Evolutionary conservation across 2,797 vertebrate species (phyloP), one percentile per base, ranked within the genome.

Genomic region (Kryptolebias ocellatus): DNA sequence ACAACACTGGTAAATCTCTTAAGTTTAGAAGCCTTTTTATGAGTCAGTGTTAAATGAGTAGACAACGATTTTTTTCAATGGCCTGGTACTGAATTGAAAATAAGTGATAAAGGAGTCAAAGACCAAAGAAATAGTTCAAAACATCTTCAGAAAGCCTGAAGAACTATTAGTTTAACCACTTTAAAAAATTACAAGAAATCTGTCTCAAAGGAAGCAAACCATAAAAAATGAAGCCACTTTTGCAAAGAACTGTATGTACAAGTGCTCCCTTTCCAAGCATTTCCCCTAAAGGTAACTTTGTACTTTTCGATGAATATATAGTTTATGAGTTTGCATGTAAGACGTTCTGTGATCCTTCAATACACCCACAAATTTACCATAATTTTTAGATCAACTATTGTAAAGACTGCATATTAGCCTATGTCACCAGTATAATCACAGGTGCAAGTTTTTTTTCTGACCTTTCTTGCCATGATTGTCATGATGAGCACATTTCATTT

Each of bases 251-350:
- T 12, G 10, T 45, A 20, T 16, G 14, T 50, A 53, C 8, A 60
- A 15, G 31, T 60, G 15, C 29, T 70, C 9, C 34, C 58, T 68
- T 49, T 67, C 20, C 29, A 60, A 70, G 64, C 37, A 52, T 20
- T 56, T 67, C 45, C 60, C 64, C 49, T 52, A 10, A 73, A 29
- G 52, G 64, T 24, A 64, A 15, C 66, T 51, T 51, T 24, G 49
- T 51, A 11, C 49, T 11, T 24, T 24, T 51, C 5, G 53, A 66
- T 11, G 11, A 24, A 51, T 70, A 34, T 54, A 46, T 46, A 47
- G 55, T 34, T 28, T 34, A 45, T 39, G 37, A 17, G 14, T 66
- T 71, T 59, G 49, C 58, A 28, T 67, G 39, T 60, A 74, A 81
- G 14, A 63, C 28, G 34, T 61, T 5, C 16, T 42, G 6, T 46